phyloP scores from a whole-genome alignment of 2,888 invertebrate genomes.

The Notocelia uddmanniana region DNA sequence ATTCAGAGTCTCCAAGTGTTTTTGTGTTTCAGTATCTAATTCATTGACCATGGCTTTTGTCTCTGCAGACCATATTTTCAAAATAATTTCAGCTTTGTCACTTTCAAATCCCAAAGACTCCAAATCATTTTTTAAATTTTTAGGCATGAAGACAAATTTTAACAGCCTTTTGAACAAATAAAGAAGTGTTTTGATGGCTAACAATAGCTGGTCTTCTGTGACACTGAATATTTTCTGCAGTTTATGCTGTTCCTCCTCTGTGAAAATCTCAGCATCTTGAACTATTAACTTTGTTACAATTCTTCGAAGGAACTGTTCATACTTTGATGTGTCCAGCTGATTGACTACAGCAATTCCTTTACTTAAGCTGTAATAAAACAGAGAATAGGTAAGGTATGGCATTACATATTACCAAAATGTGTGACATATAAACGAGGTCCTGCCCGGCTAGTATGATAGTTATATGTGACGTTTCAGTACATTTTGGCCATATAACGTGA shows the following conservation, averaged over 20 bases:
- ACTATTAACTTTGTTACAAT: slow-evolving; percentile 70
- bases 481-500: too few relatives aligned
- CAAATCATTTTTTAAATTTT: slow-evolving; percentile 71
- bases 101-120: slow-evolving; percentile 64
- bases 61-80: slow-evolving; percentile 77
- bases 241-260: slow-evolving; percentile 70
- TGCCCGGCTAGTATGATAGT: too few relatives aligned
- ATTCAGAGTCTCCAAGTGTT: slow-evolving; percentile 58
- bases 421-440: neutral
- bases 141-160: slow-evolving; percentile 78
- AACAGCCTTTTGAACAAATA: slow-evolving; percentile 72
- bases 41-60: slow-evolving; percentile 70
- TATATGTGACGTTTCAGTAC: too few relatives aligned
- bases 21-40: slow-evolving; percentile 59
- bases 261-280: slow-evolving; percentile 73
- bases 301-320: slow-evolving; percentile 75
- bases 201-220: slow-evolving; percentile 63
- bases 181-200: slow-evolving; percentile 72
- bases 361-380: slow-evolving; percentile 64
- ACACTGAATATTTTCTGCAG: slow-evolving; percentile 73
- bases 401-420: neutral
- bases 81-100: slow-evolving; percentile 70
- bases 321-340: slow-evolving; percentile 69
- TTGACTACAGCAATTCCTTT: slow-evolving; percentile 72
- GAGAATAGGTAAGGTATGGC: slow-evolving; percentile 3